Base-by-base conservation (phyloP, 2,797 vertebrate genomes). In the Coreius guichenoti region DNA sequence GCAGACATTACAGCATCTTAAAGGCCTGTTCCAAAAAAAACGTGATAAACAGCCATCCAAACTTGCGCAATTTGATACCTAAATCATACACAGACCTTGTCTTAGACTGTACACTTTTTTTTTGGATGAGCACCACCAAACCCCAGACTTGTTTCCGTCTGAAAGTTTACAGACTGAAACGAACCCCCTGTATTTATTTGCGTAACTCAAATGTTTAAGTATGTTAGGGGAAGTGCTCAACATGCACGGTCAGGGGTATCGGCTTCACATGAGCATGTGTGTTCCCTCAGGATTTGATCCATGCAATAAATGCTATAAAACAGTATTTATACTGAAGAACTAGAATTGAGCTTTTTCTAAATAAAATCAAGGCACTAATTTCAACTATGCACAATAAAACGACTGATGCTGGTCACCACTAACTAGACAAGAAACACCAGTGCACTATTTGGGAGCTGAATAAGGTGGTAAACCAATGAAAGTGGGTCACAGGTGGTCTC, bases 1-100 rank as follows among this genome's bases (percentile, higher is more conserved):
- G 19, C 26, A 83, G 81, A 75, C 58, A n/a, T 74, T 63, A 74
- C 54, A 75, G 33, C 81, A 83, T 67, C 56, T 21, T 47, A n/a
- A 5, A 39, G 58, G 2, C 5, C 14, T 9, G 1, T 49, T 12
- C 19, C 54, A 13, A 45, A n/a, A 58, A 14, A 12, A 49, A 5
- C 6, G 26, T 75, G 45, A 61, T 72, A 14, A 77, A 79, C 33
- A 36, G 39, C 29, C 14, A 19, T 43, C 61, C 33, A 43, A 49
- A 8, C 39, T 81, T 47, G 47, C 45, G 45, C 58, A 72, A 69
- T 56, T 33, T 45, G 36, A 69, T 72, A 84, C 72, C 39, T 31
- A 68, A 29, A 56, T 78, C 65, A 54, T 29, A 26, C 63, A 67
- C 54, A 17, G 68, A 43, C 9, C 47, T 61, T 8, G 29, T 73